Evolutionary conservation across 2,888 invertebrate genomes (phyloP), one percentile per base, ranked within the genome.

Genomic region (Cataglyphis altisquamis): DNA sequence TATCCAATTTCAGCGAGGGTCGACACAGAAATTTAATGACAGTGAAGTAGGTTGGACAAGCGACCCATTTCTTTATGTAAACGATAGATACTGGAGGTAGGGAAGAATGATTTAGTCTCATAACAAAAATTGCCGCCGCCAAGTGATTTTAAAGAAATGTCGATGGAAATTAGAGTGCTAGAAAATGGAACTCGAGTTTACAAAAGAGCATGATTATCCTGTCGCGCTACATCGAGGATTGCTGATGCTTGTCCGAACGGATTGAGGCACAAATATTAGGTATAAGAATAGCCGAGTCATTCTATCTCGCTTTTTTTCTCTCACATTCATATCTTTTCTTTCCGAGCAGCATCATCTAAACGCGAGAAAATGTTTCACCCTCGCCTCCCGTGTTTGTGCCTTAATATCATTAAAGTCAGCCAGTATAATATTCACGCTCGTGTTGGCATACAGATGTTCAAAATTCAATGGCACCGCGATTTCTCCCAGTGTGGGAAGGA

Each of bases 401-500:
- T 48, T 82, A 75, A 85, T 84, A 84, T 84, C 84, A 82, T 90
- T 89, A 86, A 70, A 78, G 68, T 32, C 52, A 29, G 63, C 64
- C 66, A 18, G 83, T 82, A 81, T 86, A 78, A 87, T 90, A 82
- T 87, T 68, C 81, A 45, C 48, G 57, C 66, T 36, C 32, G 70
- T 45, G 77, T 63, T 9, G 60, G 32, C 67, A 74, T 57, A n/a
- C 77, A 87, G 82, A 88, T 67, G 66, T 80, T 45, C 55, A 77
- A 73, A 83, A 82, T 80, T 84, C 36, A 72, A 39, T 55, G 66
- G 25, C 52, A 39, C 9, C 21, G 21, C 4, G 21, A 18, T 9
- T 62, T 41, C 32, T 25, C 25, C 25, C 67, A 67, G 45, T 57
- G 45, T 55, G 57, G 60, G 62, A 66, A 78, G 60, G 52, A 83